phyloP scores from a whole-genome alignment of 2,797 vertebrate species.

The Scolopax rusticola region DNA sequence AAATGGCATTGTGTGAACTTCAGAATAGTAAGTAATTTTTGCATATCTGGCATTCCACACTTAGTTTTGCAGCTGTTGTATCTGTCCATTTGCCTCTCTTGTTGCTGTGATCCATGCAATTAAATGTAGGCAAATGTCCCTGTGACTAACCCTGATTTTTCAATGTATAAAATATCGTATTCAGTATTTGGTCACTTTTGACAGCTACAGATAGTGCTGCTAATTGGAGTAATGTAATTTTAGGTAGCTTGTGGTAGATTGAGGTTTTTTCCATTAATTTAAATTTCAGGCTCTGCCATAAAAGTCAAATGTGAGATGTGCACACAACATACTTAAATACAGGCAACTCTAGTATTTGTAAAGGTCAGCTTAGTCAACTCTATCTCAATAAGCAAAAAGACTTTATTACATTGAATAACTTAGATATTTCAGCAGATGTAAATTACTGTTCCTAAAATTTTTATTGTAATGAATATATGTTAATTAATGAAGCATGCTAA shows the following conservation, averaged over 20 bases:
- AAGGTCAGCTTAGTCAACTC: not conserved
- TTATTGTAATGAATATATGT: not conserved
- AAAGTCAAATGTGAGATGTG: not conserved
- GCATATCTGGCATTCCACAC: not conserved
- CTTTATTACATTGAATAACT: not conserved
- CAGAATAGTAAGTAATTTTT: accelerated
- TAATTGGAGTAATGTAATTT: not conserved
- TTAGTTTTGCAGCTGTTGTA: not conserved
- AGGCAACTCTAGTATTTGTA: not conserved
- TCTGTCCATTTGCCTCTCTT: not conserved
- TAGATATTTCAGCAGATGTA: not conserved
- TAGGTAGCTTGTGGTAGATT: not conserved
- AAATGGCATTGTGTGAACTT: not conserved
- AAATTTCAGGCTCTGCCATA: not conserved
- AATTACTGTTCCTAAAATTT: not conserved
- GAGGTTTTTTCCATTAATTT: not conserved
- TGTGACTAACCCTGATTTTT: not conserved
- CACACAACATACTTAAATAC: not conserved
- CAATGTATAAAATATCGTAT: not conserved
- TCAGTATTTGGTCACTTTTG: not conserved
- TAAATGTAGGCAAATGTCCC: not conserved
- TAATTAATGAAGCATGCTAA: not conserved
- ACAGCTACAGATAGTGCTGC: not conserved
- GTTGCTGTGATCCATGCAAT: not conserved
- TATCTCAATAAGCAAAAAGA: not conserved